Evolutionary conservation across 2,113 vertebrate species (phyloP), one percentile per base, ranked within the genome.

Genomic region (Girardinichthys multiradiatus): DNA sequence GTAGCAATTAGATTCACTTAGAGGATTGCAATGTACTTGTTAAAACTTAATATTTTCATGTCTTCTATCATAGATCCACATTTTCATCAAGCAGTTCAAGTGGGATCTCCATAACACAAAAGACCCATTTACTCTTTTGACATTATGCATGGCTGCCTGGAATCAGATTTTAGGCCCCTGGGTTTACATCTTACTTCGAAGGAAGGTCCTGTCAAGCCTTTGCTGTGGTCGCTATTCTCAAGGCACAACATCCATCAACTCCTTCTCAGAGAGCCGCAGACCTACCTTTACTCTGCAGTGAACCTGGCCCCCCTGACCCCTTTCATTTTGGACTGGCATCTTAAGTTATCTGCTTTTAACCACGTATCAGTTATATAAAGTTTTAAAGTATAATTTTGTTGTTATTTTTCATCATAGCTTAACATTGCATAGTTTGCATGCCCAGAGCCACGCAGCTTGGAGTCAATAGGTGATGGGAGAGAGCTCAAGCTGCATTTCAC

Each of bases 121-220:
- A 2, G 84, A 93, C 58, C 54, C 65, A 8, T 84, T 92, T 1
- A 88, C 94, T 37, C 92, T 96, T 62, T 74, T 95, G 65, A 88
- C 90, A 0, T 93, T 97, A 58, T 94, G 94, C 15, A 79, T 96
- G 64, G 96, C 95, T 10, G 91, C 94, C 33, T 96, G 95, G 94
- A 97, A 96, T 86, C 96, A 96, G 91, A 96, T 96, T 85, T 86
- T 96, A 67, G 95, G 97, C 79, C 96, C 95, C 1, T 97, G 95
- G 96, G 94, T 96, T 57, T 96, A 97, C 84, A 97, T 97, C 79
- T 92, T 96, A 74, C 92, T 97, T 51, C 93, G 96, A 65, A 93
- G 94, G 21, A 90, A 94, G 0, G 94, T 96, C 57, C 80, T 96
- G 35, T 91, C 87, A 29, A 92, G 93, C 60, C n/a, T 96, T 51